Evolutionary conservation across 2,797 vertebrate species (phyloP).

Genomic region (Triplophysa yarkandensis): DNA sequence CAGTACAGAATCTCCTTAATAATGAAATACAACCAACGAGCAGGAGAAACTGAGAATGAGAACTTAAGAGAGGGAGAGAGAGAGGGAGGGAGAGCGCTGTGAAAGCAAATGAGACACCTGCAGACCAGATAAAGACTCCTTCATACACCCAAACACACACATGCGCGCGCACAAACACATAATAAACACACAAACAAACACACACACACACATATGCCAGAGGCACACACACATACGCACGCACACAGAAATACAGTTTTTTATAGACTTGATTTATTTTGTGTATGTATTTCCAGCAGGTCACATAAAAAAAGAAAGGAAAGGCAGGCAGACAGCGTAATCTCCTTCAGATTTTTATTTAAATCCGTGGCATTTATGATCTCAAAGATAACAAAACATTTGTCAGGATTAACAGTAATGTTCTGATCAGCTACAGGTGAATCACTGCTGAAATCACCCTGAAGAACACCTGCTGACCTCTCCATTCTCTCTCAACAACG

Average conservation of each 20-base stretch:
- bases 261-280: too few species aligned
- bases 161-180: too few species aligned
- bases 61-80: constrained; percentile 17
- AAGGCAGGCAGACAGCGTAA: constrained; percentile 20
- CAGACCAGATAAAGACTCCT: constrained; percentile 39
- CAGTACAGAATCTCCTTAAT: too few species aligned
- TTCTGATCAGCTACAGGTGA: not conserved
- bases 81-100: constrained; percentile 40
- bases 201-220: too few species aligned
- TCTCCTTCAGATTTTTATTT: constrained; percentile 10
- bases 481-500: not conserved
- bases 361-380: constrained; percentile 9
- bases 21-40: not conserved
- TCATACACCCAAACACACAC: too few species aligned
- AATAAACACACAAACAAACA: not conserved
- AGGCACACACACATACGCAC: too few species aligned
- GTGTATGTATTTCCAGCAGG: too few species aligned
- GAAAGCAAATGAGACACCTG: constrained; percentile 46
- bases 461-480: constrained; percentile 17
- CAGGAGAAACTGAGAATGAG: not conserved
- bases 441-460: not conserved
- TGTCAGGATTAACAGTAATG: not conserved
- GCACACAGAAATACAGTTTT: too few species aligned
- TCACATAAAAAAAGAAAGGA: too few species aligned
- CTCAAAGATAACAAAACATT: constrained; percentile 34